Conservation (phyloP, 2,888 invertebrate species). For the Hoplodrina blanda region DNA sequence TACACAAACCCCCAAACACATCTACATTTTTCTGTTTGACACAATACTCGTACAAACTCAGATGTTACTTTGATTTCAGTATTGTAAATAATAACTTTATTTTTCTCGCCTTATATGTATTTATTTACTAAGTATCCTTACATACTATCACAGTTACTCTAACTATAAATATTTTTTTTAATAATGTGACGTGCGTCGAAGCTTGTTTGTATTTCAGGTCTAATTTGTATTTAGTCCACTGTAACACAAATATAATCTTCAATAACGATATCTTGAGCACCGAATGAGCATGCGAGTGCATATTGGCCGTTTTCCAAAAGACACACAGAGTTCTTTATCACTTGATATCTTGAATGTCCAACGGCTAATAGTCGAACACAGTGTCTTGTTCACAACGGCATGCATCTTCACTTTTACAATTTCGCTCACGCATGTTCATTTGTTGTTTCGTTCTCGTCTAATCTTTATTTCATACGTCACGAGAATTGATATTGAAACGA, state of each 20-base stretch:
- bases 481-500: constrained; percentile 75
- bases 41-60: constrained; percentile 64
- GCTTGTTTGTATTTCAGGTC: constrained; percentile 79
- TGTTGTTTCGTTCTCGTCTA: constrained; percentile 81
- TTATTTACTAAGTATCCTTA: constrained; percentile 67
- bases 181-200: constrained; percentile 70
- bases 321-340: constrained; percentile 48
- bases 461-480: constrained; percentile 78
- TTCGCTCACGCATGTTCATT: constrained; percentile 86
- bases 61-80: constrained; percentile 64
- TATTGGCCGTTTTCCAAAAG: constrained; percentile 65
- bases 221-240: constrained; percentile 77
- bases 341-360: constrained; percentile 31
- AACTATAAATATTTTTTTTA: constrained; percentile 58
- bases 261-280: constrained; percentile 75
- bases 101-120: constrained; percentile 71
- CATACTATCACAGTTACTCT: constrained; percentile 64
- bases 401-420: constrained; percentile 59
- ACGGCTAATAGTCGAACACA: constrained; percentile 36
- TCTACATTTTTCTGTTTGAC: constrained; percentile 55
- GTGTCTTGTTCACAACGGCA: constrained; percentile 51
- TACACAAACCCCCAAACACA: constrained; percentile 56
- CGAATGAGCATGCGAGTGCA: constrained; percentile 88
- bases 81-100: constrained; percentile 73
- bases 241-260: constrained; percentile 73